These are phyloP conservation scores for Platycheirus albimanus DNA, from an alignment of 2,888 invertebrate genomes.

Conservation along the genomic window DNA sequence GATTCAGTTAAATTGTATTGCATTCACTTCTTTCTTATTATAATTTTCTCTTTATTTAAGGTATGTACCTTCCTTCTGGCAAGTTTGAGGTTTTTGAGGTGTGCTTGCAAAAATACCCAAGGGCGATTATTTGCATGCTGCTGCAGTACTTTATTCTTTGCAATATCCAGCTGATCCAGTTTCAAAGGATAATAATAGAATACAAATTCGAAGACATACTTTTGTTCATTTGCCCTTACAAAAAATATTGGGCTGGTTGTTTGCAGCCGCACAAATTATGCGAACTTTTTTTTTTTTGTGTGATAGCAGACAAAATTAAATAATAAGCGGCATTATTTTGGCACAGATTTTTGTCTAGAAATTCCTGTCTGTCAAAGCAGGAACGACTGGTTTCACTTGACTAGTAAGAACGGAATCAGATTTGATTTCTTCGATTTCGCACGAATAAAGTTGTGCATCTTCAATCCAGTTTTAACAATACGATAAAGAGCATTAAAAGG, in stretches of 20 bases:
- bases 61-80: background rate
- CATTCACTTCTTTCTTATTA: too few relatives aligned
- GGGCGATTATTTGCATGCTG: conserved; percentile 22
- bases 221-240: background rate
- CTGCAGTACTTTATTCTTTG: conserved; percentile 4
- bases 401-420: background rate
- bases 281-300: background rate
- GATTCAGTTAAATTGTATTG: too few relatives aligned
- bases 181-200: conserved; percentile 16
- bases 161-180: conserved; percentile 16
- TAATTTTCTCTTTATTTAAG: too few relatives aligned
- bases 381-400: background rate
- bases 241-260: conserved; percentile 9
- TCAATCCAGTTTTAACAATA: too few relatives aligned
- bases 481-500: too few relatives aligned
- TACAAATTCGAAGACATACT: background rate
- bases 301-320: background rate
- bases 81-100: conserved; percentile 20
- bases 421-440: background rate
- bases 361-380: background rate
- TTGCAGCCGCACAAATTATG: conserved; percentile 36
- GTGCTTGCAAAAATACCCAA: background rate
- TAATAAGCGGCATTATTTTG: background rate
- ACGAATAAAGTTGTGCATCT: background rate
- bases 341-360: background rate